Evolutionary conservation across 2,888 invertebrate genomes (phyloP).

Genomic region (Hydrotaea cyrtoneurina): DNA sequence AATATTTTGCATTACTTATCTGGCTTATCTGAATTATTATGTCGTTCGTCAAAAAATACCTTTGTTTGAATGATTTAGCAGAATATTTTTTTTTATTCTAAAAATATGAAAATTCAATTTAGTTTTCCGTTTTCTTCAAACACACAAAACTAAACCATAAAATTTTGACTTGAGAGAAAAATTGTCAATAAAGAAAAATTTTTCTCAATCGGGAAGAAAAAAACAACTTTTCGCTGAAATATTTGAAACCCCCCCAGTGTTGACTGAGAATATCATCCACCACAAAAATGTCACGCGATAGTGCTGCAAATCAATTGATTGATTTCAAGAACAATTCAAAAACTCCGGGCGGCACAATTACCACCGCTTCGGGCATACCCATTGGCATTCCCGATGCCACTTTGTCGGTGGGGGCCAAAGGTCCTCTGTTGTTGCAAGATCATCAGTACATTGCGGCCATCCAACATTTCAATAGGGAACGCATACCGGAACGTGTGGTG

Average conservation of each 20-base stretch:
- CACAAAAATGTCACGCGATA: slow-evolving; percentile 80
- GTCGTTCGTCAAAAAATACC: too few species aligned
- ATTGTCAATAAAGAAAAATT: not conserved
- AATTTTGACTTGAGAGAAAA: too few species aligned
- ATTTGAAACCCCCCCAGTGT: not conserved
- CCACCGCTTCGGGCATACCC: slow-evolving; percentile 90
- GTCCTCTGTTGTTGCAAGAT: slow-evolving; percentile 94
- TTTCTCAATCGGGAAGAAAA: not conserved
- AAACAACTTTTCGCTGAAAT: not conserved
- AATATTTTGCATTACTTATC: too few species aligned
- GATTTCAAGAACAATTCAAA: slow-evolving; percentile 83
- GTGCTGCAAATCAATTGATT: slow-evolving; percentile 84
- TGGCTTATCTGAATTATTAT: too few species aligned
- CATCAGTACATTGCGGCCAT: slow-evolving; percentile 89
- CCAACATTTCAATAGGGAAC: slow-evolving; percentile 92
- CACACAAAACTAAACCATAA: not conserved
- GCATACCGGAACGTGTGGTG: slow-evolving; percentile 96
- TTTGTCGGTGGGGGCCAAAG: slow-evolving; percentile 92
- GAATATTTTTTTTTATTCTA: too few species aligned
- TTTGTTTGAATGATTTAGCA: too few species aligned
- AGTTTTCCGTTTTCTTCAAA: too few species aligned
- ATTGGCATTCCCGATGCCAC: slow-evolving; percentile 84
- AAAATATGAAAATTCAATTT: too few species aligned
- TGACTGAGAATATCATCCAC: too few species aligned
- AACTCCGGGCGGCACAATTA: slow-evolving; percentile 81